Percentiles rank a stretch among this genome's conserved stretches.
phyloP scores from a whole-genome alignment of 37 sponge, comb jelly and placozoan genomes.

The Agelas oroides region DNA sequence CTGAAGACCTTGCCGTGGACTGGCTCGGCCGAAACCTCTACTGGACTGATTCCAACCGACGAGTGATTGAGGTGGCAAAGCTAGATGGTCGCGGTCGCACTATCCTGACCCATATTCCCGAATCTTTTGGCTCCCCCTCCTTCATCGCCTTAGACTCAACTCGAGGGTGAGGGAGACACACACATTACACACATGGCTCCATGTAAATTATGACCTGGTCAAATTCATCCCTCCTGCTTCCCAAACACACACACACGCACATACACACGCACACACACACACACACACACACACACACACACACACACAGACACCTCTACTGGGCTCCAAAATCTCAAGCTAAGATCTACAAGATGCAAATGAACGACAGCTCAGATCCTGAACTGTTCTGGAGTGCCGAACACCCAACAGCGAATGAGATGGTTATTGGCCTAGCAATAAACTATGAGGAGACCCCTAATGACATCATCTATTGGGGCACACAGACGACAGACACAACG shows the following conservation, averaged over 20 bases:
- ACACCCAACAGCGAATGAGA: not conserved
- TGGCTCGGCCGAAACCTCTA: conserved; percentile 70
- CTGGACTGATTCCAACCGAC: conserved; percentile 47
- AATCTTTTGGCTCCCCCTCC: not conserved
- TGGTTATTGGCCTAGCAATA: not conserved
- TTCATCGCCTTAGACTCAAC: conserved; percentile 31
- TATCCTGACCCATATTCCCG: conserved; percentile 16
- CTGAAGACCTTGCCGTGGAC: conserved; percentile 65
- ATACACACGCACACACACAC: not conserved
- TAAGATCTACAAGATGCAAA: not conserved
- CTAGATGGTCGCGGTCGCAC: conserved; percentile 36
- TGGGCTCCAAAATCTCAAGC: conserved; percentile 15
- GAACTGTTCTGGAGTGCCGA: not conserved
- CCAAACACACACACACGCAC: no score
- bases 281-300: not conserved
- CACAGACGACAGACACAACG: no score
- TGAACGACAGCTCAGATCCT: not conserved
- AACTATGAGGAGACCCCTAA: not conserved
- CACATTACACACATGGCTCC: not conserved
- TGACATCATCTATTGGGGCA: no score
- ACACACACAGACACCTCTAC: conserved; percentile 15
- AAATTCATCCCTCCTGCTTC: not conserved
- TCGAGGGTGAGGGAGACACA: conserved; percentile 39
- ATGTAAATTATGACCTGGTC: not conserved
- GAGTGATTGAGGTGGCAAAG: conserved; percentile 56